These are phyloP conservation scores for Hestina assimilis DNA, from an alignment of 1,140 invertebrate genomes.

Conservation along the genomic window DNA sequence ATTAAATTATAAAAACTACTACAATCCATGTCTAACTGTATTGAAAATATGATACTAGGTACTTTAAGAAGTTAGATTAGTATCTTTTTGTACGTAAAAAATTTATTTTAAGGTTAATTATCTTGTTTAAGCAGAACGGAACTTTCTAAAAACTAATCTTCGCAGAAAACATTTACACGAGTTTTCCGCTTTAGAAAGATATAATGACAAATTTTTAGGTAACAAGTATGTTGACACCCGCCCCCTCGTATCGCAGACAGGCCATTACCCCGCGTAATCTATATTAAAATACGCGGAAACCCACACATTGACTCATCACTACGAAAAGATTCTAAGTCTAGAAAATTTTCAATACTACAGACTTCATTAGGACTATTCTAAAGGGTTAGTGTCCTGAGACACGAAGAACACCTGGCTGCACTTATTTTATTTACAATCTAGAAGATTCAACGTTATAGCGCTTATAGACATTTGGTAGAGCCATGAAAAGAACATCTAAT, in stretches of 20 bases:
- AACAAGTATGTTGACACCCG: conserved; percentile 39
- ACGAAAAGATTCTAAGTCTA: conserved; percentile 16
- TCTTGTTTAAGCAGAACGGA: too few species aligned
- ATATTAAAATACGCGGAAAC: conserved; percentile 27
- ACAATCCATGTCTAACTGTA: too few species aligned
- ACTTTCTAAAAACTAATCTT: background rate
- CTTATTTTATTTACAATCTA: background rate
- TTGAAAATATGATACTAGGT: too few species aligned
- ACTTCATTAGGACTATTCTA: background rate
- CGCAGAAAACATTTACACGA: conserved; percentile 6
- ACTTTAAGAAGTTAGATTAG: too few species aligned
- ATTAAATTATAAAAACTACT: too few species aligned
- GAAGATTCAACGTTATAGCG: too few species aligned
- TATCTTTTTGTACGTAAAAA: too few species aligned
- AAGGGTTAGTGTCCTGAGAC: background rate
- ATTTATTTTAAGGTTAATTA: too few species aligned
- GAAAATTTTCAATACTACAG: conserved; percentile 1
- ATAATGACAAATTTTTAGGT: conserved; percentile 24
- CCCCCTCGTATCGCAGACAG: conserved; percentile 31
- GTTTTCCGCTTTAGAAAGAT: conserved; percentile 2
- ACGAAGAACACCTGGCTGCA: background rate
- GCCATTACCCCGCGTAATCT: conserved; percentile 27
- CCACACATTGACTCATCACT: conserved; percentile 27
- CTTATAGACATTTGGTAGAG: too few species aligned
- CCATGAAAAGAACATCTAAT: too few species aligned